A percentile compares a stretch with the other conserved stretches of the same genome.
These are phyloP conservation scores for Acanthaster planci DNA, from an alignment of 35 echinoderm and acorn worm genomes.

Conservation along the genomic window DNA sequence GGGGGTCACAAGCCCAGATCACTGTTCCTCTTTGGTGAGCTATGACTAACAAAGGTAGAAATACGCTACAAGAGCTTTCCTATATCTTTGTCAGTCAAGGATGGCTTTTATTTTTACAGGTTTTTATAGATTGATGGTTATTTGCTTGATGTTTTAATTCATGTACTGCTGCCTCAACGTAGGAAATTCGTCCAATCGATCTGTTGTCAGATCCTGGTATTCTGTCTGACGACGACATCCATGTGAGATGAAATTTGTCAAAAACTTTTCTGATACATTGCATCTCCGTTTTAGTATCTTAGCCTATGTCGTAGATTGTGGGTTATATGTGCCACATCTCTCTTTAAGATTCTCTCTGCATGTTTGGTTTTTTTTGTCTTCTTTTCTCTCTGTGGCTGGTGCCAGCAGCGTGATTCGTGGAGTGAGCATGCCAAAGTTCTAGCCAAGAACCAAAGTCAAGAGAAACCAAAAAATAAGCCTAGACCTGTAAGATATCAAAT, in stretches of 20 bases:
- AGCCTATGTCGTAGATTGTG: no score
- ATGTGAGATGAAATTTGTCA: not conserved
- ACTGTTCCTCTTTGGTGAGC: no score
- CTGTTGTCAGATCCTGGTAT: not conserved
- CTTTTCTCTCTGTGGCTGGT: no score
- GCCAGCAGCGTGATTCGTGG: slow-evolving; percentile 13
- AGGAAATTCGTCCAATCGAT: not conserved
- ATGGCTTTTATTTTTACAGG: no score
- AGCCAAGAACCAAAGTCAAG: not conserved
- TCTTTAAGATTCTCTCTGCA: not conserved
- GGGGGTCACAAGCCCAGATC: no score
- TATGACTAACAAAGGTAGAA: no score
- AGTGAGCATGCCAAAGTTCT: slow-evolving; percentile 15
- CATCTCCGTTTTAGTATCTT: no score
- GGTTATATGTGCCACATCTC: not conserved
- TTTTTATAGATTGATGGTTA: no score
- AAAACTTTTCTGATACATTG: no score
- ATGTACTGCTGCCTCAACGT: not conserved
- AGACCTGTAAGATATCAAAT: not conserved
- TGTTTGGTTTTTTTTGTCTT: not conserved
- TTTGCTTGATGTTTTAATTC: not conserved
- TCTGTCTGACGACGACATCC: not conserved
- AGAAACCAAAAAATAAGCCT: not conserved
- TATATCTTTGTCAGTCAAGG: no score
- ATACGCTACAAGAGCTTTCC: no score